phyloP scores from a whole-genome alignment of 2,797 vertebrate species.

The Gallirallus australis region DNA sequence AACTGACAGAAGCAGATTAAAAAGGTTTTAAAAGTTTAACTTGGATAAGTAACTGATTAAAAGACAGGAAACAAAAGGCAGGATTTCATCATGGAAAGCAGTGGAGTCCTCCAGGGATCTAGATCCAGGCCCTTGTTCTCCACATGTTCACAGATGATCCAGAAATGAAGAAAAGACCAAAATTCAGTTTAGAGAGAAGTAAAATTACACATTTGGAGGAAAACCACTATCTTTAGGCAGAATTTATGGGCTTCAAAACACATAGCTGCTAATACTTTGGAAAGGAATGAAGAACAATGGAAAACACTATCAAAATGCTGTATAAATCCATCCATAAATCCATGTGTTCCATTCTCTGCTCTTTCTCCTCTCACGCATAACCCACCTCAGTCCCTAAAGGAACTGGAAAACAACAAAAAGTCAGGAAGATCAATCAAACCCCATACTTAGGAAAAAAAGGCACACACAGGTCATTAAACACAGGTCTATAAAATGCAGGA shows the following conservation, averaged over 20 bases:
- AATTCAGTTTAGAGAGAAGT: background rate
- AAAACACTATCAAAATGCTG: background rate
- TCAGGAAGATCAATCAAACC: background rate
- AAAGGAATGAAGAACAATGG: background rate
- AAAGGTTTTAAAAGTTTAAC: background rate
- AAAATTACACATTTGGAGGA: background rate
- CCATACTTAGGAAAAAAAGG: background rate
- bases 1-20: background rate
- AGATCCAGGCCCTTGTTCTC: background rate
- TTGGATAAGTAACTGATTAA: background rate
- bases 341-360: accelerated
- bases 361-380: background rate
- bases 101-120: background rate
- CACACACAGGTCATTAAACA: background rate
- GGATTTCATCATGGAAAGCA: background rate
- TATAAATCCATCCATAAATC: background rate
- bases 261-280: background rate
- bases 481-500: background rate
- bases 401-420: background rate
- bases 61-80: background rate
- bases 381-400: background rate
- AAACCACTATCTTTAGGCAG: background rate
- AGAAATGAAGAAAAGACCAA: background rate
- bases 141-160: background rate
- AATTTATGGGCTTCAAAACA: background rate